Evolutionary conservation across 2,113 vertebrate genomes (phyloP).

Genomic region (Aphyosemion australe): DNA sequence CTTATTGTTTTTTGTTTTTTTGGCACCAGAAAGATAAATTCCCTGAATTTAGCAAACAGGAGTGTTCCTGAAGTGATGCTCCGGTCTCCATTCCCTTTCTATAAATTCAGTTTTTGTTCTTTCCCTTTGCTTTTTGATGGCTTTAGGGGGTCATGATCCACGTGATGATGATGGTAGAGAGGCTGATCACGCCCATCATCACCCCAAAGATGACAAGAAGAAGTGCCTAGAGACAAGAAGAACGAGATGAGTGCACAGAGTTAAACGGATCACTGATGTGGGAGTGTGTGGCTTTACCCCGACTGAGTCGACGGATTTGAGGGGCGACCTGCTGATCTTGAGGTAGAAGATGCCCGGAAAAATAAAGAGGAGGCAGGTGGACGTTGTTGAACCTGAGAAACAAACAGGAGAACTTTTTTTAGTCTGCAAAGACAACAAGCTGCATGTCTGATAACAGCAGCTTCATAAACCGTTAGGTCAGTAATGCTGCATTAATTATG

Average conservation of each 20-base stretch:
- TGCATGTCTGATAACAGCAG: constrained; percentile 15
- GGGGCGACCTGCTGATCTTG: constrained; percentile 84
- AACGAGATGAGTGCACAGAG: background rate
- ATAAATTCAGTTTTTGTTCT: background rate
- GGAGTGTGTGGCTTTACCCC: constrained; percentile 78
- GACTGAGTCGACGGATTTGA: constrained; percentile 83
- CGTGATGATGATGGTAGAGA: constrained; percentile 83
- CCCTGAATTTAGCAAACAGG: too few species aligned
- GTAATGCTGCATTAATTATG: constrained; percentile 47
- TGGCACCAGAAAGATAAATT: background rate
- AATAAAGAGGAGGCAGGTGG: constrained; percentile 68
- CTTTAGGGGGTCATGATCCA: constrained; percentile 79
- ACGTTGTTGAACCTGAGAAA: constrained; percentile 78
- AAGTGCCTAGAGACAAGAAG: constrained; percentile 80
- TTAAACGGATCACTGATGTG: background rate
- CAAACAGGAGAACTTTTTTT: constrained; percentile 23
- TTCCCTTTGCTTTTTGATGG: background rate
- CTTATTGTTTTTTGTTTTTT: background rate
- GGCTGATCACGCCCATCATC: constrained; percentile 85
- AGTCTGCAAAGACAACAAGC: background rate
- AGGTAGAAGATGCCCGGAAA: constrained; percentile 94
- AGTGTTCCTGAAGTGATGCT: too few species aligned
- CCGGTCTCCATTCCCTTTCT: constrained; percentile 5
- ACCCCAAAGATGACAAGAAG: constrained; percentile 85
- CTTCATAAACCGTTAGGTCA: constrained; percentile 30